Base-by-base conservation (phyloP, 1,140 invertebrate genomes). In the Riptortus pedestris region DNA sequence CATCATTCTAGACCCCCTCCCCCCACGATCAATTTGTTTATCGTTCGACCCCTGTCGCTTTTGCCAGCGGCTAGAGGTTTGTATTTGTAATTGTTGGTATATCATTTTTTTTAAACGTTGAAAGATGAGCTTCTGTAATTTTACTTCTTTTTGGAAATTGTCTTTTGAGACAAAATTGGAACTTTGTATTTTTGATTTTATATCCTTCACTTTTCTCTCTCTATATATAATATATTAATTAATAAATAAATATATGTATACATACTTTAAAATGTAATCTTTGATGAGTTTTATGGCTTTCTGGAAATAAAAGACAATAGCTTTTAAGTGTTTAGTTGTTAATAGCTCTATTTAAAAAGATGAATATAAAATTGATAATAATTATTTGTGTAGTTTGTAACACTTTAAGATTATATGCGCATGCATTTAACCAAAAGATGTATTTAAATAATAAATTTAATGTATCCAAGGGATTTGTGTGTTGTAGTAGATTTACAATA, bases 221-320 rank as follows among this genome's bases (percentile, higher is more conserved):
- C 22, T n/a, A 45, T 9, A 47, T 20, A 18, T 47, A 20, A 18
- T 20, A 47, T 18, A 47, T 9, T 20, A 47, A 47, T 18, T 47
- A 20, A 22, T 47, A 20, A 47, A 47, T 20, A 47, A 47, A n/a
- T 45, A 45, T 45, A 47, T 18, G 16, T 47, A 47, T 47, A 45
- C 20, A 18, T 12, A 45, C 22, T 5, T 20, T 47, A 47, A 20
- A 47, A 22, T 47, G 18, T 47, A 20, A 47, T 47, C 45, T 47
- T 47, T 47, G n/a, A 47, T 18, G 26, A 7, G 16, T 55, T 22
- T 22, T 55, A 24, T 55, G 24, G 51, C 24, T 55, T 24, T 55
- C 24, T 55, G 18, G 51, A 55, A 18, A 24, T 55, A 55, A 55
- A 55, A 55, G 51, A 55, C 51, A 55, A 55, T 55, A 55, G 51